Percentiles rank a stretch among this genome's conserved stretches.
phyloP scores from a whole-genome alignment of 37 sponge, comb jelly and placozoan genomes.

The Mnemiopsis leidyi region DNA sequence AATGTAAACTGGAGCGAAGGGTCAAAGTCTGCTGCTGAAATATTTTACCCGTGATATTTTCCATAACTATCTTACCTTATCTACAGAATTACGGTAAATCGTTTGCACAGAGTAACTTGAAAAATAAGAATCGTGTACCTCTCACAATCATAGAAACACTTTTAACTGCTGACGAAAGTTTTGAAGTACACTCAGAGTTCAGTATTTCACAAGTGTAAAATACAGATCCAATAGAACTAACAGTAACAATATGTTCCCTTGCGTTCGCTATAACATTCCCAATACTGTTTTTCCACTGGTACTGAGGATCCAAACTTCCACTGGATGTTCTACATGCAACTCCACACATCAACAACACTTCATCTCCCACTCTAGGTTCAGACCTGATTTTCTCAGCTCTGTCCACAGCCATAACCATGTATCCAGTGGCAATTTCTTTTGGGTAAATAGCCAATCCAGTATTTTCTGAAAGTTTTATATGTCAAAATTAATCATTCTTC shows the following conservation, averaged over 20 bases:
- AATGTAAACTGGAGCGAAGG: not conserved
- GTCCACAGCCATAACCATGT: not conserved
- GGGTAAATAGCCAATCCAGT: too few species aligned
- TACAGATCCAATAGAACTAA: not conserved
- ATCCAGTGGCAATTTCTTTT: not conserved
- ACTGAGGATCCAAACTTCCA: not conserved
- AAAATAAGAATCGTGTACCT: too few species aligned
- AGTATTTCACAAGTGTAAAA: not conserved
- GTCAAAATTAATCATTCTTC: too few species aligned
- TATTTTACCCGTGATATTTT: not conserved
- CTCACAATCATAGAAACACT: not conserved
- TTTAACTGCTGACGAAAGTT: not conserved
- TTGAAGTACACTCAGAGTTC: not conserved
- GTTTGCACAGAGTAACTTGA: too few species aligned
- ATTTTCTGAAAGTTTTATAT: not conserved
- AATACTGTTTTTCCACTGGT: not conserved
- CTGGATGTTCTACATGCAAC: not conserved
- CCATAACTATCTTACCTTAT: too few species aligned
- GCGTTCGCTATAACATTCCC: not conserved
- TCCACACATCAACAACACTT: conserved; percentile 27
- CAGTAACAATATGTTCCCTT: not conserved
- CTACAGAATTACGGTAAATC: too few species aligned
- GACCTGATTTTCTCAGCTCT: not conserved
- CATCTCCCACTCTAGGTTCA: not conserved
- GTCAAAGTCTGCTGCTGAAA: not conserved